Conservation (phyloP, 2,888 invertebrate genomes). For the Gnatocerus cornutus region DNA sequence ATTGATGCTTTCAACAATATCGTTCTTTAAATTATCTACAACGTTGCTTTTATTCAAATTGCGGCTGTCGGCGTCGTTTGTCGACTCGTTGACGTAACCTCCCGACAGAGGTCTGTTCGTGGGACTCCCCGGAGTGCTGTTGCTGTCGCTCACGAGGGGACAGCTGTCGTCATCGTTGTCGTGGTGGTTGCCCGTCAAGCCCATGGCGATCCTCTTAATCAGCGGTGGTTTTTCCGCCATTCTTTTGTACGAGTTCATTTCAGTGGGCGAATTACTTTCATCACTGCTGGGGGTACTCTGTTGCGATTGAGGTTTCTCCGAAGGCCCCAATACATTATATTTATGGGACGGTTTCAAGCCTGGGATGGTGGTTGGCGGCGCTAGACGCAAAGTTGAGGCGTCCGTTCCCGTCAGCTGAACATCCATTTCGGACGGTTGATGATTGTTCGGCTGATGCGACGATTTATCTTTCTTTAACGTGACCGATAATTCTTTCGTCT, state of each 20-base stretch:
- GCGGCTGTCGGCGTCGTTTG: slow-evolving; percentile 76
- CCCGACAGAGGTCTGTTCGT: slow-evolving; percentile 80
- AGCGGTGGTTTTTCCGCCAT: slow-evolving; percentile 88
- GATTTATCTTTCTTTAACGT: slow-evolving; percentile 65
- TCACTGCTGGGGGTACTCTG: slow-evolving; percentile 82
- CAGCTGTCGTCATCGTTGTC: slow-evolving; percentile 78
- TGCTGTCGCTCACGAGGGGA: slow-evolving; percentile 81
- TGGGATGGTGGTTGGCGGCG: slow-evolving; percentile 79
- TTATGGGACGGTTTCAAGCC: slow-evolving; percentile 78
- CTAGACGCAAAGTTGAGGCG: slow-evolving; percentile 71
- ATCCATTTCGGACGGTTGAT: slow-evolving; percentile 71
- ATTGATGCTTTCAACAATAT: slow-evolving; percentile 65
- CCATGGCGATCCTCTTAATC: slow-evolving; percentile 84
- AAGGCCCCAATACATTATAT: slow-evolving; percentile 71
- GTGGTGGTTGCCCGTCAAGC: slow-evolving; percentile 76
- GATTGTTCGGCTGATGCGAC: slow-evolving; percentile 58
- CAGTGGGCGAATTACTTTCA: slow-evolving; percentile 91
- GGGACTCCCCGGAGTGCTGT: slow-evolving; percentile 67
- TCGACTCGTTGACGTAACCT: slow-evolving; percentile 84
- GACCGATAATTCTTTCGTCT: slow-evolving; percentile 69
- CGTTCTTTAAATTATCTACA: slow-evolving; percentile 61
- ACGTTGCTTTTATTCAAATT: slow-evolving; percentile 57
- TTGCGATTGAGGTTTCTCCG: slow-evolving; percentile 69
- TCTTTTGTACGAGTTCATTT: slow-evolving; percentile 88
- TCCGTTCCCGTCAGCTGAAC: slow-evolving; percentile 72